phyloP scores from a whole-genome alignment of 2,113 vertebrate genomes.

The Melospiza georgiana region DNA sequence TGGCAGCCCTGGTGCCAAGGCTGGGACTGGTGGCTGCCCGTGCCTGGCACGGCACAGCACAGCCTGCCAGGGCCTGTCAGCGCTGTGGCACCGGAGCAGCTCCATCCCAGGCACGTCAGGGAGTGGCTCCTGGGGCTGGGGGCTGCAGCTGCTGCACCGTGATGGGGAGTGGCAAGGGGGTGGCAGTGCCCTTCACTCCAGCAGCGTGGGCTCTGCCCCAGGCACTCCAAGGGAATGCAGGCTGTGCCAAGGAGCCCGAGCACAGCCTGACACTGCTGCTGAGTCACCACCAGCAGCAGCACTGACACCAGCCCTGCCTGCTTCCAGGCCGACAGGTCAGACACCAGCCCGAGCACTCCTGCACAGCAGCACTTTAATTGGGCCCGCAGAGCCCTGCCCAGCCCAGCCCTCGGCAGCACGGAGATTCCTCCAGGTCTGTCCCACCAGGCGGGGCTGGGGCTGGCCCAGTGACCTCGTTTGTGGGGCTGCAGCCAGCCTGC shows the following conservation, averaged over 20 bases:
- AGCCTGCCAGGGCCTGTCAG: neutral
- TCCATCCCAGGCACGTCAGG: neutral
- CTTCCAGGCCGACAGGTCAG: neutral
- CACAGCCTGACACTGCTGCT: neutral
- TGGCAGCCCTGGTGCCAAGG: accelerated
- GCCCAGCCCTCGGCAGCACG: accelerated
- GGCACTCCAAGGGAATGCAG: neutral
- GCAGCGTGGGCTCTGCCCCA: accelerated
- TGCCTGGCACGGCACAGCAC: neutral
- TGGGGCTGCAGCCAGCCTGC: too few species aligned
- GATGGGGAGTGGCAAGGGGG: accelerated
- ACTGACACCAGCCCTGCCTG: neutral
- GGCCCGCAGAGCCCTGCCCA: neutral
- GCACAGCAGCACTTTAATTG: neutral
- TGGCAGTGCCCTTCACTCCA: neutral
- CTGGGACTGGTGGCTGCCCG: neutral
- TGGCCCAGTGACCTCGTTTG: accelerated
- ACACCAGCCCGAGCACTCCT: neutral
- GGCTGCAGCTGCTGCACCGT: accelerated
- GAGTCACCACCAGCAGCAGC: accelerated
- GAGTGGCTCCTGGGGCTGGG: neutral
- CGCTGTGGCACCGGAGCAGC: accelerated
- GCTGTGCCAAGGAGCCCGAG: accelerated
- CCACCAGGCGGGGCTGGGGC: too few species aligned
- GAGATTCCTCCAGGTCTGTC: accelerated